Percentiles rank a stretch among this genome's conserved stretches.
These are phyloP conservation scores for Hydrochoerus hydrochaeris DNA, from an alignment of 2,113 vertebrate species.

Conservation along the genomic window DNA sequence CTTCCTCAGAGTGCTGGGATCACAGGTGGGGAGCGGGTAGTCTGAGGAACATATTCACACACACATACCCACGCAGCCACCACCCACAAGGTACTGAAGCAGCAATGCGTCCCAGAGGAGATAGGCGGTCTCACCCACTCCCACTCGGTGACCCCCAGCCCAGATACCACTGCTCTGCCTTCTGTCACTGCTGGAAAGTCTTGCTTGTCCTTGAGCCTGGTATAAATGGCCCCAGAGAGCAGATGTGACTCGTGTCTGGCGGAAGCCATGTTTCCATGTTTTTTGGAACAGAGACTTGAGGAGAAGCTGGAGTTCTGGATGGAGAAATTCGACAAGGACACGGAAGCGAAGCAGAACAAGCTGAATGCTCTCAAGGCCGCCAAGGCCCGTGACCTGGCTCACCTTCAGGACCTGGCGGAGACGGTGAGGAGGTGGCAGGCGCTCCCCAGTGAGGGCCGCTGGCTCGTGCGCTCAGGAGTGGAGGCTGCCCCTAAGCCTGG, in stretches of 20 bases:
- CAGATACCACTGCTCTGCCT: background rate
- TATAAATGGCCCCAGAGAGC: background rate
- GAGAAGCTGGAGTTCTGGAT: conserved; percentile 90
- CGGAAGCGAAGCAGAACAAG: conserved; percentile 87
- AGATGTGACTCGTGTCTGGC: background rate
- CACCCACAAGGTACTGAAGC: background rate
- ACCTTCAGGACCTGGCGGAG: conserved; percentile 85
- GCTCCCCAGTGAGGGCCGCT: background rate
- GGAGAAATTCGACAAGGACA: conserved; percentile 90
- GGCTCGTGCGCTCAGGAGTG: too few relatives aligned
- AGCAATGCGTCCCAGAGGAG: background rate
- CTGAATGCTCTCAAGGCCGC: conserved; percentile 84
- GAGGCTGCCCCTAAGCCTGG: background rate
- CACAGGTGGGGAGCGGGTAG: background rate
- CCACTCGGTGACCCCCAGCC: background rate
- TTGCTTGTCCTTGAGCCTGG: background rate
- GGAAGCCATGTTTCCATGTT: background rate
- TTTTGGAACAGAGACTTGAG: conserved; percentile 84
- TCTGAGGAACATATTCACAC: background rate
- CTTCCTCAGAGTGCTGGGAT: background rate
- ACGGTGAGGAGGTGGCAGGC: conserved; percentile 81
- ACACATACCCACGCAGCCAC: background rate
- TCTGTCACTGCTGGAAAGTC: background rate
- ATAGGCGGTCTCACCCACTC: background rate
- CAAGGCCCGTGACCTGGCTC: conserved; percentile 85